Base-by-base conservation (phyloP, 1,140 invertebrate species). In the Dendroctonus valens region DNA sequence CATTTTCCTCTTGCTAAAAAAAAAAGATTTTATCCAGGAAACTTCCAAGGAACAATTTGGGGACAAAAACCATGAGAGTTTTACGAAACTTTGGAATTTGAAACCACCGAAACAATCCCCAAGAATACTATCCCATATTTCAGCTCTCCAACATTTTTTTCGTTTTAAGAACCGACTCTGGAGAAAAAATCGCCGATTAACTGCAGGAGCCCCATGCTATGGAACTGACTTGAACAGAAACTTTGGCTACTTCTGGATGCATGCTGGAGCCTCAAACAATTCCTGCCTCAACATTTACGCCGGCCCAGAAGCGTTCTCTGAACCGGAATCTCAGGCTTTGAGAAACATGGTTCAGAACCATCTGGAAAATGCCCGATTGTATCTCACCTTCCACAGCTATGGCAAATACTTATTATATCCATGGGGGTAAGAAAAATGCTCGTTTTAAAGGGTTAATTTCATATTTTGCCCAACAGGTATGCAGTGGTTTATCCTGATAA, bases 221-320 rank as follows among this genome's bases (percentile, higher is more conserved):
- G 88, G 89, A 26, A 83, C 83, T 0, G 89, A 91, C 75, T 73
- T 84, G 0, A 90, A 91, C 69, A 80, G 89, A 41, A 91, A 91
- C 69, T 91, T 87, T 77, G 85, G 83, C 15, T 85, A 79, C 70
- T 81, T 86, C 48, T 90, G 87, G 88, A 82, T 82, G 68, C 82
- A 75, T 5, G 69, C 70, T 26, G 88, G 89, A 7, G 85, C 85
- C 6, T 90, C 87, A 59, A 80, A 74, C 3, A 79, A 81, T 69
- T 83, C 85, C 1, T 89, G 89, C 70, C 81, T 80, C 14, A 85
- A 91, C 5, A 87, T 79, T 42, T 94, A 87, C 72, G 87, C 85
- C 15, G 92, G 92, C 0, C 76, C 81, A 0, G 74, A 79, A 44
- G 79, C 89, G 0, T 92, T 93, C 71, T 92, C 91, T 0, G 92